Conservation (phyloP, 2,113 vertebrate species). For the Odocoileus hemionus region DNA sequence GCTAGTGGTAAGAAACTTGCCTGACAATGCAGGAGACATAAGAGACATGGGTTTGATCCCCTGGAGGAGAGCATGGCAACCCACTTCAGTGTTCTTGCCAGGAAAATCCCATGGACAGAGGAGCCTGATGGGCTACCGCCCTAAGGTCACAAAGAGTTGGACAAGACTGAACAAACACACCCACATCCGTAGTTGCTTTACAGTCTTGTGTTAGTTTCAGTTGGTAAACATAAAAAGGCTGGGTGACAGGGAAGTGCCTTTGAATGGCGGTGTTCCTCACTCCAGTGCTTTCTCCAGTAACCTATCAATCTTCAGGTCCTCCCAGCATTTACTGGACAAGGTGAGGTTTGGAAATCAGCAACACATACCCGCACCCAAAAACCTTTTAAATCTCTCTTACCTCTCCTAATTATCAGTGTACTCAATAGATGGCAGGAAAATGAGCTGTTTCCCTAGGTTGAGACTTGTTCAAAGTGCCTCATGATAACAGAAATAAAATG, state of each 20-base stretch:
- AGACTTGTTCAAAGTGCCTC: neutral
- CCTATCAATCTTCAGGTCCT: neutral
- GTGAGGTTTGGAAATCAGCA: neutral
- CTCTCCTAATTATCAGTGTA: neutral
- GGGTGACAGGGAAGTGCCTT: neutral
- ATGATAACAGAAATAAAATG: neutral
- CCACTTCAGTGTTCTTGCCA: neutral
- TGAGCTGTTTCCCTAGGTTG: neutral
- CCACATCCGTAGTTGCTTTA: neutral
- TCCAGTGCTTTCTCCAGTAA: neutral
- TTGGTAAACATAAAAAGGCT: neutral
- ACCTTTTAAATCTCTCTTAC: neutral
- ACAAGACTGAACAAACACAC: neutral
- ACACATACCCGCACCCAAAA: neutral
- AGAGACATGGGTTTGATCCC: neutral
- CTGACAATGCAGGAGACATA: neutral
- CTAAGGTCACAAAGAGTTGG: neutral
- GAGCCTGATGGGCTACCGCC: neutral
- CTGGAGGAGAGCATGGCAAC: neutral
- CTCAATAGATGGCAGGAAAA: neutral
- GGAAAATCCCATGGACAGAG: neutral
- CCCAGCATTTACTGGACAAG: neutral
- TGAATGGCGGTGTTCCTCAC: fast-evolving
- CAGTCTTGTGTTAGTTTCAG: neutral
- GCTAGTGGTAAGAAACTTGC: neutral